A percentile compares a stretch with the other conserved stretches of the same genome.
Evolutionary conservation across 2,113 vertebrate species (phyloP).

Genomic region (Corynorhinus townsendii): DNA sequence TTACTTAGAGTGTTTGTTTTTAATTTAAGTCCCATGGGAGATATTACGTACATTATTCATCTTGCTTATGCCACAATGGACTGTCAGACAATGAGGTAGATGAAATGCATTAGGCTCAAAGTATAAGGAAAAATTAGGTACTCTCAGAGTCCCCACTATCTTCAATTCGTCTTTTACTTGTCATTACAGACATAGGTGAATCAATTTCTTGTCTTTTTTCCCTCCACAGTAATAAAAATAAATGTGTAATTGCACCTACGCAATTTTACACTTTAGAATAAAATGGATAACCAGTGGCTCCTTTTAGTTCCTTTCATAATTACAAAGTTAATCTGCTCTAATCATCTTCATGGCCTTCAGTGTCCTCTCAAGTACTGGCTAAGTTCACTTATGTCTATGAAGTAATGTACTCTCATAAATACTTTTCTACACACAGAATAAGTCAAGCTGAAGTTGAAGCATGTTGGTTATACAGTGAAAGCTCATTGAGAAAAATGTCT

Average conservation of each 20-base stretch:
- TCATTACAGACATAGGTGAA: neutral
- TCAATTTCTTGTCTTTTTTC: neutral
- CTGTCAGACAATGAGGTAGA: neutral
- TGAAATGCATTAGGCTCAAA: neutral
- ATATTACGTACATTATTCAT: slow-evolving; percentile 7
- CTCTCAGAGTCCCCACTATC: neutral
- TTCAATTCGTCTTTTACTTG: slow-evolving; percentile 5
- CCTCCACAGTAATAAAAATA: neutral
- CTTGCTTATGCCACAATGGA: slow-evolving; percentile 13
- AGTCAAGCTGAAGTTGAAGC: neutral
- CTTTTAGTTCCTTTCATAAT: neutral
- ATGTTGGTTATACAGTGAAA: neutral
- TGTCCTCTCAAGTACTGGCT: neutral
- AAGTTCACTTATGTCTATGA: neutral
- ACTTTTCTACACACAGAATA: neutral
- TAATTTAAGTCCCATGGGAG: slow-evolving; percentile 40
- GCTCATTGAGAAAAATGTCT: neutral
- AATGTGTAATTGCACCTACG: slow-evolving; percentile 9
- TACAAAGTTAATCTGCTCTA: neutral
- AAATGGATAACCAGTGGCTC: neutral
- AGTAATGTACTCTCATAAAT: neutral
- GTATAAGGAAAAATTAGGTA: neutral
- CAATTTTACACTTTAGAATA: neutral
- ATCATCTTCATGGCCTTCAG: neutral
- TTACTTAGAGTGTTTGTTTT: slow-evolving; percentile 30